Percentiles rank a stretch among this genome's conserved stretches.
These are phyloP conservation scores for Nannoperca australis DNA, from an alignment of 2,797 vertebrate genomes.

Conservation along the genomic window DNA sequence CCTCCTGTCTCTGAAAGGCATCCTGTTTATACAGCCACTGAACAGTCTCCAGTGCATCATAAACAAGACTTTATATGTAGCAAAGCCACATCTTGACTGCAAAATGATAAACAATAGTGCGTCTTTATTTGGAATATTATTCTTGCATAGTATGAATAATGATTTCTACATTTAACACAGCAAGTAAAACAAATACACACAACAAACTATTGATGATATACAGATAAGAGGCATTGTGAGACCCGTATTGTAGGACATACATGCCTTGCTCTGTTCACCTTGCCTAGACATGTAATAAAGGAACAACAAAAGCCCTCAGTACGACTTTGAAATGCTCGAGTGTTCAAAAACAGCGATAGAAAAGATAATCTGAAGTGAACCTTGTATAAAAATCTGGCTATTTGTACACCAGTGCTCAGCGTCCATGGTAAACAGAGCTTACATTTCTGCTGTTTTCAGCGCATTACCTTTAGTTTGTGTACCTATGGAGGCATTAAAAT, in stretches of 20 bases:
- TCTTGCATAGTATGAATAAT: conserved; percentile 24
- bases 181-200: conserved; percentile 14
- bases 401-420: conserved; percentile 37
- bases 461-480: not conserved
- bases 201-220: conserved; percentile 2
- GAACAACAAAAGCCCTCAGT: conserved; percentile 23
- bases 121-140: conserved; percentile 18
- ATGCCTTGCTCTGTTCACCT: conserved; percentile 28
- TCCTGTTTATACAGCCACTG: conserved; percentile 74
- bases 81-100: conserved; percentile 6
- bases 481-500: not conserved
- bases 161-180: conserved; percentile 36
- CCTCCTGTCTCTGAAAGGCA: conserved; percentile 53
- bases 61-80: conserved; percentile 57
- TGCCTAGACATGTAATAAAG: conserved; percentile 41
- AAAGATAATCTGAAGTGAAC: conserved; percentile 37
- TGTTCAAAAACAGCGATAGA: conserved; percentile 40
- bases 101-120: conserved; percentile 2
- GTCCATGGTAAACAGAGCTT: not conserved
- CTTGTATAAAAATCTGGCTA: conserved; percentile 4
- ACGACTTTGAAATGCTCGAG: conserved; percentile 18
- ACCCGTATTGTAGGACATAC: not conserved
- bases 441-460: conserved; percentile 7
- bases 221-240: conserved; percentile 6
- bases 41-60: conserved; percentile 53